These are phyloP conservation scores for Papilio xuthus DNA, from an alignment of 1,140 invertebrate genomes.

Conservation along the genomic window DNA sequence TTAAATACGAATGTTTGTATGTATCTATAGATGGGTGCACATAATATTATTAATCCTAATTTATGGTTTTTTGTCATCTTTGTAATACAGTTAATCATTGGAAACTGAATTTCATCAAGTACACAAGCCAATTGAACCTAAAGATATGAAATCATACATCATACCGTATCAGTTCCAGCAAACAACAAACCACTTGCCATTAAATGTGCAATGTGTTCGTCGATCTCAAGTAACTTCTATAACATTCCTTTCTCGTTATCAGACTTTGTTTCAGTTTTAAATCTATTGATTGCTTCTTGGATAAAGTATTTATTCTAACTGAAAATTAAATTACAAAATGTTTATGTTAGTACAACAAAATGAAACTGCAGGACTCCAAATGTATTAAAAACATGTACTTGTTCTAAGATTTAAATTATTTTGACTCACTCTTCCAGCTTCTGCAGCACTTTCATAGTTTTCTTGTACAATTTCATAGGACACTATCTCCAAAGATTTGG, in stretches of 20 bases:
- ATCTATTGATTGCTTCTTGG: conserved; percentile 50
- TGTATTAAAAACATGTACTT: neutral
- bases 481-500: conserved; percentile 84
- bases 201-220: conserved; percentile 81
- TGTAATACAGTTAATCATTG: no score
- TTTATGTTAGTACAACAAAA: neutral
- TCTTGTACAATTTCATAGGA: conserved; percentile 82
- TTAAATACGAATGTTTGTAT: no score
- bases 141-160: conserved; percentile 35
- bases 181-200: conserved; percentile 89
- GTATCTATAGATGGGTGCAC: no score
- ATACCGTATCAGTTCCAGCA: conserved; percentile 89
- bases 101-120: no score
- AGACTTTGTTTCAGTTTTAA: conserved; percentile 43
- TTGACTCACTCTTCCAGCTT: conserved; percentile 53
- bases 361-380: neutral
- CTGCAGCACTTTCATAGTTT: conserved; percentile 76
- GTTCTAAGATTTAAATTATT: neutral
- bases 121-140: neutral
- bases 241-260: conserved; percentile 76
- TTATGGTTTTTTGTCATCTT: no score
- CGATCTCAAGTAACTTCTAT: conserved; percentile 80
- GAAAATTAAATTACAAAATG: conserved; percentile 36
- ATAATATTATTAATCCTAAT: no score
- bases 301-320: conserved; percentile 60